Evolutionary conservation across 2,113 vertebrate genomes (phyloP), one percentile per base, ranked within the genome.

Genomic region (Chaenocephalus aceratus): DNA sequence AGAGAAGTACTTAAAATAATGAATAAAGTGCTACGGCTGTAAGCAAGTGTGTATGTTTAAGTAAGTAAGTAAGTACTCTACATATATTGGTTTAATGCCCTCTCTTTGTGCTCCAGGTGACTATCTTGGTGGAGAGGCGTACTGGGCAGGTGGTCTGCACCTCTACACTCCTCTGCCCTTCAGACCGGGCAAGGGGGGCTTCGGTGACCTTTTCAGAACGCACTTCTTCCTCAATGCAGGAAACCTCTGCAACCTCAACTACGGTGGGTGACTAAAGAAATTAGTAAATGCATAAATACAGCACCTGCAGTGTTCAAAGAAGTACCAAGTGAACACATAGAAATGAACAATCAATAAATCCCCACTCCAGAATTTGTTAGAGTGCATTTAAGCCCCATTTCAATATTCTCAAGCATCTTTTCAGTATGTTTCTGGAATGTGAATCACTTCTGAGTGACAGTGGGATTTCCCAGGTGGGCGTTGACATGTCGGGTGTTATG

Each of bases 181-280:
- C 92, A 95, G 97, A 59, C 96, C 97, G 0, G 97, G 96, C 10
- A 95, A 92, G 0, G 97, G 97, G 0, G 96, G 98, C 52, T 97
- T 99, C 3, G 97, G 97, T 26, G 98, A 99, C 65, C 97, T 99
- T 23, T 99, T 99, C 88, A 93, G 97, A 62, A 99, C 96, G 0
- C 98, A 99, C 82, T 99, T 99, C 79, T 99, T 99, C 77, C 96
- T 99, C 70, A 99, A 99, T 9, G 98, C 98, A 0, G 98, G 98
- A n/a, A 99, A 99, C 87, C 96, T 99, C 79, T 99, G 98, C 94
- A 98, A 97, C 86, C 96, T 99, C 80, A 96, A 98, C 92, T 99
- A 99, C 0, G 97, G 98, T 99, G 71, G 87, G 92, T 61, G 10
- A 14, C 16, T 30, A 4, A 48, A 18, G n/a, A 48, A 3, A 1